Evolutionary conservation across 2,888 invertebrate genomes (phyloP), one percentile per base, ranked within the genome.

Genomic region (Cerastis rubricosa): DNA sequence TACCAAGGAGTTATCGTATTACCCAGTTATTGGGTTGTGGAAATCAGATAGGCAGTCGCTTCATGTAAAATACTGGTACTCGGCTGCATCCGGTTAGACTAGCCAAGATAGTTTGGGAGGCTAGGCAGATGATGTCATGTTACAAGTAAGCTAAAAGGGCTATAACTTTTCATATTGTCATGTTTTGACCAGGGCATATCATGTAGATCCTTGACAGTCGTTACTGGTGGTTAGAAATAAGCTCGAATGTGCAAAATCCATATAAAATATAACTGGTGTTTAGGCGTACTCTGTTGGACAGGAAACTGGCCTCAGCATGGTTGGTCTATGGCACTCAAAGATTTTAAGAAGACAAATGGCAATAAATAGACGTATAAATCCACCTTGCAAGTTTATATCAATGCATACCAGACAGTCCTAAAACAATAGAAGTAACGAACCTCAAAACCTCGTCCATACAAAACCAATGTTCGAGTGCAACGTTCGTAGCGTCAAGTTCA

Each of bases 401-500:
- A 14, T 14, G 19, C n/a, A 25, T 14, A 40, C 40, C 11, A 17
- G 22, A 22, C 40, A 43, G 22, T 51, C 43, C 7, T 19, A 40
- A 57, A 25, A 12, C 14, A 47, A 29, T 29, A 0, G n/a, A 25
- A 59, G 5, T 2, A 14, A 22, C 9, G n/a, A 51, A 68, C 19
- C 14, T 14, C 14, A 47, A 70, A 43, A 59, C 35, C 79, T 22
- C 35, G 51, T 88, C 84, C 85, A 80, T 29, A 81, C 78, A 84
- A 80, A 76, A 12, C 54, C 12, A 79, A 78, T 76, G 72, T 35
- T n/a, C 43, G 19, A 59, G 9, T 67, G 66, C 71, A 66, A 71
- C n/a, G 51, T 40, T 59, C 45, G 9, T 59, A 61, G 40, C 72
- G 69, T 83, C 84, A 81, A 92, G 93, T 94, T 91, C 93, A 91